Percentiles rank a stretch among this genome's conserved stretches.
Conservation (phyloP, 1,140 invertebrate species). For the Cylas formicarius region DNA sequence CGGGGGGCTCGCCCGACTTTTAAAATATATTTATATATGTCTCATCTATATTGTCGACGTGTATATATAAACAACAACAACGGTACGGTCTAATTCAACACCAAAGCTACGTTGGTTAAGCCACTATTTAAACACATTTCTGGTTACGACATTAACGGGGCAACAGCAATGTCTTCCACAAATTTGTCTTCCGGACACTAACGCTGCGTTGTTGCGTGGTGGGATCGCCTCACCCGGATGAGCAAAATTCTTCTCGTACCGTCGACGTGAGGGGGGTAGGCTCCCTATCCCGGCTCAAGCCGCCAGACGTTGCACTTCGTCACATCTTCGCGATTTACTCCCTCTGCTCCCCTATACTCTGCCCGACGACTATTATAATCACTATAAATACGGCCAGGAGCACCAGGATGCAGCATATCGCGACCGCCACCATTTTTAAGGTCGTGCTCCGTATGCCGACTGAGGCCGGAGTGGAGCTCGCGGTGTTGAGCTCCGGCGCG, state of each 20-base stretch:
- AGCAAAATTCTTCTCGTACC: too few relatives aligned
- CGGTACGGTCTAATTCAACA: slow-evolving; percentile 6
- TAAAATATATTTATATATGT: slow-evolving; percentile 21
- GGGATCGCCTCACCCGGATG: too few relatives aligned
- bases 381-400: slow-evolving; percentile 69
- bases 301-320: not conserved
- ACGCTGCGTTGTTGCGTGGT: too few relatives aligned
- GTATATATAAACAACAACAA: slow-evolving; percentile 1
- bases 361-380: slow-evolving; percentile 68
- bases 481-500: slow-evolving; percentile 14
- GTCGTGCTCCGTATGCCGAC: slow-evolving; percentile 4
- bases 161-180: too few relatives aligned
- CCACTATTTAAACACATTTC: slow-evolving; percentile 14
- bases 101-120: slow-evolving; percentile 15
- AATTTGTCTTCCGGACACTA: too few relatives aligned
- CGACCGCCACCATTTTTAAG: slow-evolving; percentile 62
- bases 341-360: slow-evolving; percentile 49
- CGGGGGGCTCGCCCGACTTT: slow-evolving; percentile 5
- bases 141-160: slow-evolving; percentile 6
- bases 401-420: slow-evolving; percentile 69
- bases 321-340: too few relatives aligned
- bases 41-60: slow-evolving; percentile 24
- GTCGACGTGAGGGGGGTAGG: not conserved
- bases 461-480: slow-evolving; percentile 1
- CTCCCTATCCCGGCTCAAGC: not conserved